A percentile compares a stretch with the other conserved stretches of the same genome.
Conservation (phyloP, 2,797 vertebrate genomes). For the Channallabes apus region DNA sequence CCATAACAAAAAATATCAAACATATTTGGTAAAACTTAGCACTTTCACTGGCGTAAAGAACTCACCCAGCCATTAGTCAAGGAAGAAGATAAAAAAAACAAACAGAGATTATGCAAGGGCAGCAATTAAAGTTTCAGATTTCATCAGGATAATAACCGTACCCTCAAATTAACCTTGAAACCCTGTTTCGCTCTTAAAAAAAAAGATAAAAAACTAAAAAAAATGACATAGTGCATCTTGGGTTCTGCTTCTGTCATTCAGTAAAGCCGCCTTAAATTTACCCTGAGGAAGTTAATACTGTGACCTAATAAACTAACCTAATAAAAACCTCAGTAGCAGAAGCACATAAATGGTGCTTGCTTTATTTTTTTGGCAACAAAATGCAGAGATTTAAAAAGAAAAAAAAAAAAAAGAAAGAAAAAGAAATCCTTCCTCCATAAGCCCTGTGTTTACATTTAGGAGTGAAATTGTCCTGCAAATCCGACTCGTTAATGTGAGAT, state of each 20-base stretch:
- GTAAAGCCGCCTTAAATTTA: background rate
- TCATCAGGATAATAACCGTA: background rate
- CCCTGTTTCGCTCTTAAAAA: background rate
- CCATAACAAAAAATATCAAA: background rate
- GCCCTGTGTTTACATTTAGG: background rate
- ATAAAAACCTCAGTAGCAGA: background rate
- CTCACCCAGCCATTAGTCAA: background rate
- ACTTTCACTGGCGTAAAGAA: background rate
- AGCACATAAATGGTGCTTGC: background rate
- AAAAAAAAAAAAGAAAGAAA: too few relatives aligned
- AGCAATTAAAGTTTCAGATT: slow-evolving; percentile 7
- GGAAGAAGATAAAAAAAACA: background rate
- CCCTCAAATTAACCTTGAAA: background rate
- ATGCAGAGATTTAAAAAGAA: background rate
- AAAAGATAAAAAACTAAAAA: too few relatives aligned
- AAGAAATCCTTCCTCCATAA: background rate
- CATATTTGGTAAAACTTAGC: background rate
- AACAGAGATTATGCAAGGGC: background rate
- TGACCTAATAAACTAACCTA: too few relatives aligned
- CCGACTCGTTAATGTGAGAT: background rate
- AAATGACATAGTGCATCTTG: background rate
- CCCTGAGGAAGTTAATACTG: background rate
- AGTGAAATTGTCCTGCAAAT: background rate
- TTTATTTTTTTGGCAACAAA: background rate
- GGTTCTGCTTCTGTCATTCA: background rate